Percentiles rank a stretch among this genome's conserved stretches.
Evolutionary conservation across 1,140 invertebrate genomes (phyloP).

Genomic region (Aethina tumida): DNA sequence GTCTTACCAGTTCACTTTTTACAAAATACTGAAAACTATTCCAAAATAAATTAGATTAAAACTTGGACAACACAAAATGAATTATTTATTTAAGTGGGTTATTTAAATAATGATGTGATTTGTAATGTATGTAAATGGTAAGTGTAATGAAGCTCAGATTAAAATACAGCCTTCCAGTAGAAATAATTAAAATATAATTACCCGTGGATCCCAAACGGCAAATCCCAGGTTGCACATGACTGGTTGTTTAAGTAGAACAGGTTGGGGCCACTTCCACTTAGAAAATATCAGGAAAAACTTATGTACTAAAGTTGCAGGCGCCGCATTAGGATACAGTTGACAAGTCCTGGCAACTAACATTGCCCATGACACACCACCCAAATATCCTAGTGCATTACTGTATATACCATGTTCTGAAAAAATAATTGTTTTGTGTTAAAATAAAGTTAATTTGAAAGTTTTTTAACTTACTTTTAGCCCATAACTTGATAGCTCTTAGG

Average conservation of each 20-base stretch:
- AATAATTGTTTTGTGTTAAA: constrained; percentile 22
- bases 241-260: constrained; percentile 88
- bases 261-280: constrained; percentile 97
- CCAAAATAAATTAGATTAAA: no score
- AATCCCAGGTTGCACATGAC: constrained; percentile 81
- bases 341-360: constrained; percentile 97
- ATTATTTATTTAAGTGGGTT: no score
- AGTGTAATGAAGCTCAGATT: no score
- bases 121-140: no score
- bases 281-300: constrained; percentile 98
- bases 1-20: no score
- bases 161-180: no score
- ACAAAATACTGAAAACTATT: no score
- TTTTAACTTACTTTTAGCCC: constrained; percentile 88
- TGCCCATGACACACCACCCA: constrained; percentile 99
- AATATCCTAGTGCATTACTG: constrained; percentile 94
- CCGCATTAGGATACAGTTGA: constrained; percentile 96
- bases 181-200: constrained; percentile 38
- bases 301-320: constrained; percentile 87
- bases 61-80: no score
- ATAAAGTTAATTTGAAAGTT: not conserved
- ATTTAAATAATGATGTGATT: no score
- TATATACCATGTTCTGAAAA: constrained; percentile 86
- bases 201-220: constrained; percentile 90
- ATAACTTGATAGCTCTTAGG: constrained; percentile 91